Evolutionary conservation across 2,888 invertebrate species (phyloP).

Genomic region (Neoaliturus tenellus): DNA sequence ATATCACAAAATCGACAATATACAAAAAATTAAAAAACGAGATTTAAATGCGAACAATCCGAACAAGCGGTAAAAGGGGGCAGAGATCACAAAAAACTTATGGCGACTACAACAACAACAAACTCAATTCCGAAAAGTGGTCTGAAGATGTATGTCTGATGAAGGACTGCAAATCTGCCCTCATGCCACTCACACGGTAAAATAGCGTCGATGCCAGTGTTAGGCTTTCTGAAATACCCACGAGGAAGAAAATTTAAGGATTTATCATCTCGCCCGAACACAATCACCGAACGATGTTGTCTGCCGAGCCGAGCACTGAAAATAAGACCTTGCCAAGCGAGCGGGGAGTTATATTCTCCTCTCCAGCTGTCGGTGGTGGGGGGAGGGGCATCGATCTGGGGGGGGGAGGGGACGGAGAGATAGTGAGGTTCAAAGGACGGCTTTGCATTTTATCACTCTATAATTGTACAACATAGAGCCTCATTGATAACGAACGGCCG

Average conservation of each 20-base stretch:
- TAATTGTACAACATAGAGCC: constrained; percentile 14
- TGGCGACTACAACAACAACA: constrained; percentile 49
- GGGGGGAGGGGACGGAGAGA: neutral
- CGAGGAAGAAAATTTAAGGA: neutral
- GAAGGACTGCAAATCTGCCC: constrained; percentile 83
- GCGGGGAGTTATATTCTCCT: constrained; percentile 9
- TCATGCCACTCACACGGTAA: constrained; percentile 77
- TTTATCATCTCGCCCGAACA: neutral
- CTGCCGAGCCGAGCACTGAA: neutral
- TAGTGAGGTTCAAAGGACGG: constrained; percentile 17
- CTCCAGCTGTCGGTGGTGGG: neutral
- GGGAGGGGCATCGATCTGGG: neutral
- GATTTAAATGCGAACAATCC: constrained; percentile 49
- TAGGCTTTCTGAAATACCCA: constrained; percentile 8
- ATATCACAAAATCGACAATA: constrained; percentile 12
- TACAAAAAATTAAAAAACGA: constrained; percentile 16
- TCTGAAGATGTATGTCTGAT: constrained; percentile 88
- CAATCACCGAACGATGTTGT: constrained; percentile 4
- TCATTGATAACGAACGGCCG: neutral
- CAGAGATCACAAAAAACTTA: constrained; percentile 53
- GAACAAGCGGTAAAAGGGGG: constrained; percentile 37
- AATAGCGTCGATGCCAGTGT: constrained; percentile 59
- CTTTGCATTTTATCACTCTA: neutral
- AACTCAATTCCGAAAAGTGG: constrained; percentile 81
- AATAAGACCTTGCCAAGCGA: neutral